Evolutionary conservation across 2,797 vertebrate genomes (phyloP), one percentile per base, ranked within the genome.

Genomic region (Centropyge bicolor): DNA sequence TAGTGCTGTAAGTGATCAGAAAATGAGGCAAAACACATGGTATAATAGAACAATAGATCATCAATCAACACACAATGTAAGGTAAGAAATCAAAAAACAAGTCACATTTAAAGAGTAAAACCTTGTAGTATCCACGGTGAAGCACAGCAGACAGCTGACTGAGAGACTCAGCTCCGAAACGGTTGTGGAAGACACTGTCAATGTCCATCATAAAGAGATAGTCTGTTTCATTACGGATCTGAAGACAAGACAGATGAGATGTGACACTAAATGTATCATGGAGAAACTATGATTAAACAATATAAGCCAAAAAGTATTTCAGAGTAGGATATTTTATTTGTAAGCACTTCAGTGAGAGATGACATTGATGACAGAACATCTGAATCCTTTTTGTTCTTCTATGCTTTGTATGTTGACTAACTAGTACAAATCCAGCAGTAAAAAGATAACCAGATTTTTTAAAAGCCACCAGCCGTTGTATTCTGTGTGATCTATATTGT

Each of bases 121-220:
- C 88, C 87, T 88, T 88, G 66, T 92, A 96, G 84, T 94, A 96
- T 20, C 91, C 92, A 0, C 94, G 93, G 63, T 96, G 95, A 64
- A 96, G 91, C 74, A 95, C 92, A 3, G 93, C 96, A 38, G 94
- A 92, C 0, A 71, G 75, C 46, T 81, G 91, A 22, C 94, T 93
- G 76, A 96, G 66, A 43, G 94, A 91, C 90, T 97, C 95, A 0
- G 94, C 86, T 40, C 96, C 96, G 90, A 96, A 94, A 0, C 85
- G 40, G 9, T 78, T 82, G 77, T 67, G 49, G 74, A 93, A 94
- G 46, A 91, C 51, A 9, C 91, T 88, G 81, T 94, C 92, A 1
- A 94, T 77, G 62, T 93, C 92, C 71, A 92, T 92, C 86, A 91
- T 90, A 43, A 83, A 93, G 48, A 94, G 77, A 80, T 92, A 94